Conservation (phyloP, 2,113 vertebrate genomes). For the Lates calcarifer region DNA sequence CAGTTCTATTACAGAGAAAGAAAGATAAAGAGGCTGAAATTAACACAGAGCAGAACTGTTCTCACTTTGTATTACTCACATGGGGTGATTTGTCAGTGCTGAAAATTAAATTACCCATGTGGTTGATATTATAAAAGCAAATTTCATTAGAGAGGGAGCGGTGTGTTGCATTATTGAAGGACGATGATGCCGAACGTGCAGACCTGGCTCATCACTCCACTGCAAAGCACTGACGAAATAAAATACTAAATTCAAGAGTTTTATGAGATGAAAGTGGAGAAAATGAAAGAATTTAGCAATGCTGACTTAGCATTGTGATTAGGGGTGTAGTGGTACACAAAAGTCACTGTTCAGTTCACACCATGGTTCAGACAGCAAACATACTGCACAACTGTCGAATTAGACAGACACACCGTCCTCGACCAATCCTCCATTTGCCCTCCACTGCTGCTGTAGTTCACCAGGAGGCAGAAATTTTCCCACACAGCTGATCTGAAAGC, state of each 20-base stretch:
- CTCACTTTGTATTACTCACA: conserved; percentile 49
- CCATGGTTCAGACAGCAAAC: too few species aligned
- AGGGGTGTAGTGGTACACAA: too few species aligned
- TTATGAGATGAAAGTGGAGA: neutral
- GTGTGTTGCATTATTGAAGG: conserved; percentile 41
- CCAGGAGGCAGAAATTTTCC: too few species aligned
- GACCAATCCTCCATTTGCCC: too few species aligned
- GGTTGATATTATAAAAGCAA: conserved; percentile 44
- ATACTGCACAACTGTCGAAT: too few species aligned
- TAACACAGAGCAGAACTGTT: conserved; percentile 28
- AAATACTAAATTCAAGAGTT: neutral
- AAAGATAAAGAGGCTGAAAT: conserved; percentile 21
- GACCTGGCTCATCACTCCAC: neutral
- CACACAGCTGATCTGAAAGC: too few species aligned
- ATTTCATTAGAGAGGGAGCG: conserved; percentile 30
- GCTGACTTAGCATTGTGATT: neutral
- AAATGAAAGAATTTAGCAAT: too few species aligned
- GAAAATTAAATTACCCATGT: conserved; percentile 55
- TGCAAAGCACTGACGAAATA: neutral
- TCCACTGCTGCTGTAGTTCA: too few species aligned
- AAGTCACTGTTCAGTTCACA: too few species aligned
- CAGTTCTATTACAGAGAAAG: neutral
- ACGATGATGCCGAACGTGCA: conserved; percentile 22
- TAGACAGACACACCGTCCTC: too few species aligned
- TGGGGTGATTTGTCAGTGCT: conserved; percentile 37